These are phyloP conservation scores for Rachycentron canadum DNA, from an alignment of 2,797 vertebrate genomes.

Conservation along the genomic window DNA sequence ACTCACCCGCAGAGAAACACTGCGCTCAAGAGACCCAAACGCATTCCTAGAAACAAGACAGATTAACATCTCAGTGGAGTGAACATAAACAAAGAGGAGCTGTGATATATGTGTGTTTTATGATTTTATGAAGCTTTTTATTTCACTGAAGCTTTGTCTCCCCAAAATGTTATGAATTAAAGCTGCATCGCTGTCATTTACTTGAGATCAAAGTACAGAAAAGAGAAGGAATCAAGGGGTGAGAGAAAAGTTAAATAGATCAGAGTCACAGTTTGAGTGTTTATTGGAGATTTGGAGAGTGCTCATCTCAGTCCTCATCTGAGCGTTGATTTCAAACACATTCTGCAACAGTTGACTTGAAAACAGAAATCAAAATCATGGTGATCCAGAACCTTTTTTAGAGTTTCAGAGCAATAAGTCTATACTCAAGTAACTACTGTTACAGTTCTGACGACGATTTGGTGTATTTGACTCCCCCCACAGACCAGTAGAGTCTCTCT, in stretches of 20 bases:
- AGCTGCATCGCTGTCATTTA: background rate
- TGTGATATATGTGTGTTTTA: slow-evolving; percentile 1
- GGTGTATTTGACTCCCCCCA: slow-evolving; percentile 29
- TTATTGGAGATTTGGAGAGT: slow-evolving; percentile 2
- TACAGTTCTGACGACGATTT: slow-evolving; percentile 1
- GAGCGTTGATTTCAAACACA: slow-evolving; percentile 7
- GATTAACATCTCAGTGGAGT: slow-evolving; percentile 32
- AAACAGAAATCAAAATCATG: background rate
- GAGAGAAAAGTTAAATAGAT: background rate
- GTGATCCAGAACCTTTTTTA: background rate
- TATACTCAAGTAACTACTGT: background rate
- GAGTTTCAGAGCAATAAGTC: slow-evolving; percentile 2
- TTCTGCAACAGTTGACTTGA: background rate
- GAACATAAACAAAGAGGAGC: slow-evolving; percentile 18
- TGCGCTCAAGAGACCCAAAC: slow-evolving; percentile 4
- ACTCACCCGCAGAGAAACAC: slow-evolving; percentile 24
- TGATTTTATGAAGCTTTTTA: slow-evolving; percentile 6
- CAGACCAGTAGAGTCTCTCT: no score
- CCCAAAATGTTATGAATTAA: slow-evolving; percentile 3
- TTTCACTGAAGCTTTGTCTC: slow-evolving; percentile 11
- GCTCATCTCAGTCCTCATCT: background rate
- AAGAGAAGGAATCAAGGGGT: background rate
- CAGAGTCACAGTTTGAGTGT: slow-evolving; percentile 8
- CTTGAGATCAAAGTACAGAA: slow-evolving; percentile 9
- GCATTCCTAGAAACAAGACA: slow-evolving; percentile 17